Evolutionary conservation across 1,140 invertebrate species (phyloP).

Genomic region (Drosophila busckii): DNA sequence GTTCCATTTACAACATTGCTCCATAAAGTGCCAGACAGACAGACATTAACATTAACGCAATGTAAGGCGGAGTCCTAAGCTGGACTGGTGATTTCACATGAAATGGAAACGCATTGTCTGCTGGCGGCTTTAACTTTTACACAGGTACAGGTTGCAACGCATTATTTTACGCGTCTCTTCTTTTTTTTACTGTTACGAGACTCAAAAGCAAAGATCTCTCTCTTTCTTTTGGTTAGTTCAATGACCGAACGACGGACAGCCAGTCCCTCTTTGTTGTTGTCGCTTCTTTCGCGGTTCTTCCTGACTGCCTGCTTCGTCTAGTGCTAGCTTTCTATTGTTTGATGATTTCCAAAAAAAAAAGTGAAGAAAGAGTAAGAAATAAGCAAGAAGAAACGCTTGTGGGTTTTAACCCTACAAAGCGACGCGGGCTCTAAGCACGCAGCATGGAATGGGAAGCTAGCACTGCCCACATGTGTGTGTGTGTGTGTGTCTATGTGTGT

Average conservation of each 20-base stretch:
- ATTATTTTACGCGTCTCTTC: conserved; percentile 54
- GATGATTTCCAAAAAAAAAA: conserved; percentile 68
- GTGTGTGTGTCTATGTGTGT: conserved; percentile 9
- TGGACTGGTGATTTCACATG: conserved; percentile 43
- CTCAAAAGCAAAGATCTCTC: conserved; percentile 56
- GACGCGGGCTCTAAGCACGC: conserved; percentile 22
- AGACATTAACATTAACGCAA: conserved; percentile 32
- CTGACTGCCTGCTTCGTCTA: conserved; percentile 60
- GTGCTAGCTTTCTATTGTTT: conserved; percentile 73
- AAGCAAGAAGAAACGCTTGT: conserved; percentile 45
- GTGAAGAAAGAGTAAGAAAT: conserved; percentile 8
- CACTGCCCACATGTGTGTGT: conserved; percentile 36
- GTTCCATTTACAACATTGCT: conserved; percentile 1
- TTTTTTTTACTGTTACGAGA: conserved; percentile 64
- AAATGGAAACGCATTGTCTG: conserved; percentile 20
- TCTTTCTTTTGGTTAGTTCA: conserved; percentile 41
- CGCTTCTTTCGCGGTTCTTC: conserved; percentile 71
- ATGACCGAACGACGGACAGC: conserved; percentile 66
- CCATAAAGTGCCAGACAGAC: conserved; percentile 22
- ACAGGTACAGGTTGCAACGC: conserved; percentile 36
- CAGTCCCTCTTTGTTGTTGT: conserved; percentile 22
- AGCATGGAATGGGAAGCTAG: conserved; percentile 21
- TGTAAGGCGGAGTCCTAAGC: conserved; percentile 57
- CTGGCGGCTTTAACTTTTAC: conserved; percentile 10
- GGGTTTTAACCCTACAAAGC: conserved; percentile 67